These are phyloP conservation scores for Prosopocoilus inquinatus DNA, from an alignment of 2,888 invertebrate species.

Conservation along the genomic window DNA sequence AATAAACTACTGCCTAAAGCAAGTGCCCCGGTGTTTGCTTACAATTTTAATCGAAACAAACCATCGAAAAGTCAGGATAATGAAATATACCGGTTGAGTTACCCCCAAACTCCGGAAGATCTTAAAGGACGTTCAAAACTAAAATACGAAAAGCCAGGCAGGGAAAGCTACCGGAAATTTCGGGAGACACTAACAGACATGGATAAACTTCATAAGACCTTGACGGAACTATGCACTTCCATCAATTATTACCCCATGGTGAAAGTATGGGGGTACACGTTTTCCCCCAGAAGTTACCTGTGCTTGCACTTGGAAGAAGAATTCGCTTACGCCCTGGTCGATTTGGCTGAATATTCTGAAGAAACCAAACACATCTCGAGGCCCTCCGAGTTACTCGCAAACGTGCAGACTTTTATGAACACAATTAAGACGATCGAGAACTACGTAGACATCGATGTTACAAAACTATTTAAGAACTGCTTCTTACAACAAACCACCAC, in stretches of 20 bases:
- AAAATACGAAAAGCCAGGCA: constrained; percentile 89
- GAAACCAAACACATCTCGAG: constrained; percentile 97
- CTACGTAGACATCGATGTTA: constrained; percentile 97
- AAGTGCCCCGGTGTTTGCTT: constrained; percentile 87
- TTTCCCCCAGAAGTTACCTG: constrained; percentile 96
- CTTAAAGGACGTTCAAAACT: constrained; percentile 34
- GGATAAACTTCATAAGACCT: constrained; percentile 98
- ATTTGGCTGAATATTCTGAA: constrained; percentile 97
- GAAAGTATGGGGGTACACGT: constrained; percentile 98
- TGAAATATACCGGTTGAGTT: constrained; percentile 45
- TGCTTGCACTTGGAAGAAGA: constrained; percentile 94
- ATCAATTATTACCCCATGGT: constrained; percentile 96
- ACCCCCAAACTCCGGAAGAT: no score
- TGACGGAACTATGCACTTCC: constrained; percentile 95
- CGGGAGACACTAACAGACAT: constrained; percentile 95
- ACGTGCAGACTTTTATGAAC: constrained; percentile 96
- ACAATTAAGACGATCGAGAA: constrained; percentile 98
- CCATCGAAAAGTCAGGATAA: constrained; percentile 91
- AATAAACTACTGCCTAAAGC: constrained; percentile 94
- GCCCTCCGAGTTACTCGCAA: constrained; percentile 90
- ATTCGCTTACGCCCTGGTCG: constrained; percentile 88
- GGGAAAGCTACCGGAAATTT: constrained; percentile 93
- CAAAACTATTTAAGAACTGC: constrained; percentile 95
- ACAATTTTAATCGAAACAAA: constrained; percentile 84
- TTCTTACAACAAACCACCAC: constrained; percentile 95